phyloP scores from a whole-genome alignment of 2,797 vertebrate species.

The Anguilla anguilla region DNA sequence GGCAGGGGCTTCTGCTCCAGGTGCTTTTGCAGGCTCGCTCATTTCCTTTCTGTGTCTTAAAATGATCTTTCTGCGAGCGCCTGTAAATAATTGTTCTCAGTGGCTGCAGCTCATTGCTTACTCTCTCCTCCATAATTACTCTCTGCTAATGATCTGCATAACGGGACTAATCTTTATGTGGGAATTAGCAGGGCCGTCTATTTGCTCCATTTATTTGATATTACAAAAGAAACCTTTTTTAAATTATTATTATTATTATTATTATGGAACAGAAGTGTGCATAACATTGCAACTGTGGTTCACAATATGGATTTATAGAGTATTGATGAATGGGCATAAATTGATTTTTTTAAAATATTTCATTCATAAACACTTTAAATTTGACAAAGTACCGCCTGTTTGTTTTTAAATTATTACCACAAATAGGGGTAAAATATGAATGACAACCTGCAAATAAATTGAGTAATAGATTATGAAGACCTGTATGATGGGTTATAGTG shows the following conservation, averaged over 20 bases:
- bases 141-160: not conserved
- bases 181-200: not conserved
- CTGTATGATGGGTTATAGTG: not conserved
- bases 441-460: not conserved
- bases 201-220: not conserved
- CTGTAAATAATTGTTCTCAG: not conserved
- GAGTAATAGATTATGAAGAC: not conserved
- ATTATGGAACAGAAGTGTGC: not conserved
- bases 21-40: not conserved
- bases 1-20: not conserved
- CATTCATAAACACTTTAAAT: not conserved
- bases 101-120: not conserved
- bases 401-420: not conserved
- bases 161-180: not conserved
- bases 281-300: not conserved
- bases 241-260: not conserved
- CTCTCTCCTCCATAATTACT: not conserved
- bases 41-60: not conserved
- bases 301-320: not conserved
- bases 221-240: not conserved
- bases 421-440: not conserved
- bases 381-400: not conserved
- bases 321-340: not conserved
- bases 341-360: too few relatives aligned
- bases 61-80: not conserved